Conservation (phyloP, 2,797 vertebrate species). For the Diceros bicornis region DNA sequence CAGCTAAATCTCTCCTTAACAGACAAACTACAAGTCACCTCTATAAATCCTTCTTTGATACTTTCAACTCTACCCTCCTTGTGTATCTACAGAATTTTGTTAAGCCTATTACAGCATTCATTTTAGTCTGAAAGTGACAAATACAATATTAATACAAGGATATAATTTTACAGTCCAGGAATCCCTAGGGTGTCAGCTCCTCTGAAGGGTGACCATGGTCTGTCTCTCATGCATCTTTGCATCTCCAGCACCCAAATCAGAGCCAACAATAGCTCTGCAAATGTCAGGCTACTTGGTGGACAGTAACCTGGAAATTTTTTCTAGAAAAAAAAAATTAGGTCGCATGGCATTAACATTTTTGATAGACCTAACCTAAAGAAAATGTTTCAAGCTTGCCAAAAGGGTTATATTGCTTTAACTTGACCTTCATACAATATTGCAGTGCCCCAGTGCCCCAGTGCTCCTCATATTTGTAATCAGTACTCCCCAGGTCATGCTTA, state of each 20-base stretch:
- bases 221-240: not conserved
- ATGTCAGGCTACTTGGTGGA: not conserved
- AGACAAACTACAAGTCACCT: not conserved
- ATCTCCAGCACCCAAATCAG: not conserved
- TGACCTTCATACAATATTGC: not conserved
- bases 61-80: not conserved
- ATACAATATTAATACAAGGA: not conserved
- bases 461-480: not conserved
- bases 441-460: not conserved
- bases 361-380: not conserved
- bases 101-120: not conserved
- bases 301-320: not conserved
- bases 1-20: not conserved
- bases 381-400: not conserved
- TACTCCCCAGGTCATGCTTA: not conserved
- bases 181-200: not conserved
- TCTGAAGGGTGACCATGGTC: not conserved
- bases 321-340: not conserved
- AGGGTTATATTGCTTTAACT: not conserved
- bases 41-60: not conserved
- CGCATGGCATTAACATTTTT: not conserved
- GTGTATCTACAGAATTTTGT: not conserved
- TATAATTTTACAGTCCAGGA: not conserved
- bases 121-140: conserved; percentile 25
- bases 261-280: not conserved